A percentile compares a stretch with the other conserved stretches of the same genome.
These are phyloP conservation scores for Phycodurus eques DNA, from an alignment of 2,113 vertebrate species.

Conservation along the genomic window DNA sequence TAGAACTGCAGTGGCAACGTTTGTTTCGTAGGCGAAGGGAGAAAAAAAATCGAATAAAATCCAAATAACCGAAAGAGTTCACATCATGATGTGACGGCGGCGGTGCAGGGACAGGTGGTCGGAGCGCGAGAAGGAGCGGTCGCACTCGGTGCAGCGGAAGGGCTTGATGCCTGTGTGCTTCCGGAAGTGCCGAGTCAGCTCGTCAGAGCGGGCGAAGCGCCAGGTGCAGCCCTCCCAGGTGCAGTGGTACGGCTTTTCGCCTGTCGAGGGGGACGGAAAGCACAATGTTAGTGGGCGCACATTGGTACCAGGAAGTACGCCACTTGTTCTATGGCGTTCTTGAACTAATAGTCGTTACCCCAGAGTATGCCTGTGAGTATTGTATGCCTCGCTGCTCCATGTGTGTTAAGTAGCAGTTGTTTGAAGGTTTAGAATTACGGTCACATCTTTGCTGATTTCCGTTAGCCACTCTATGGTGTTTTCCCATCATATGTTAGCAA, in stretches of 20 bases:
- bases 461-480: too few species aligned
- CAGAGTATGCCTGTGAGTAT: too few species aligned
- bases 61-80: conserved; percentile 48
- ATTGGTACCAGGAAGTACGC: neutral
- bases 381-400: too few species aligned
- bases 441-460: too few species aligned
- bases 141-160: conserved; percentile 94
- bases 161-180: conserved; percentile 98
- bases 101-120: conserved; percentile 95
- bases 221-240: conserved; percentile 96
- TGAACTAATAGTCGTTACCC: too few species aligned
- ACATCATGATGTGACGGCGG: conserved; percentile 94
- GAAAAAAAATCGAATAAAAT: neutral
- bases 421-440: too few species aligned
- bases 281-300: neutral
- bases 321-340: too few species aligned
- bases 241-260: conserved; percentile 95
- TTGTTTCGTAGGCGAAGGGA: neutral
- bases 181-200: conserved; percentile 94
- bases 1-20: neutral
- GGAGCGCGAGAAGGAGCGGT: conserved; percentile 95
- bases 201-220: conserved; percentile 93
- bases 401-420: too few species aligned
- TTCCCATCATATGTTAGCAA: too few species aligned
- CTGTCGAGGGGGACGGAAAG: conserved; percentile 53